Evolutionary conservation across 1,140 invertebrate genomes (phyloP), one percentile per base, ranked within the genome.

Genomic region (Zaprionus africanus): DNA sequence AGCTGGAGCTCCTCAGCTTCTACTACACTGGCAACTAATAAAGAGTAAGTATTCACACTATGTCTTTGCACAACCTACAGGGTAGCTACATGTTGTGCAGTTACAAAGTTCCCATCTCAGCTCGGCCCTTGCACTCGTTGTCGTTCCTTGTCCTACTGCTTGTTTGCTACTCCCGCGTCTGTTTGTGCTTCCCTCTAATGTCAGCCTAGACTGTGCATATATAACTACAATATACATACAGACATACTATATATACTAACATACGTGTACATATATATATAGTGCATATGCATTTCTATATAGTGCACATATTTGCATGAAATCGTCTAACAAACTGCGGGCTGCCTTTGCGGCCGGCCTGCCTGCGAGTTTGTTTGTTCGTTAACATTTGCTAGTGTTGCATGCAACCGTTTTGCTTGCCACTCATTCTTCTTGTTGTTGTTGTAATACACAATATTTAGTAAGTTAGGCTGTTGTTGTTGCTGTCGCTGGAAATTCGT

Each of bases 351-450:
- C 17, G 26, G 46, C 56, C 73, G 73, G 75, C 70, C 76, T 87
- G 31, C 36, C n/a, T 43, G 41, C 69, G 78, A 78, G 64, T 81
- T 84, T 87, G 84, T 87, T 88, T 88, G 84, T 87, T 87, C 85
- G 84, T 84, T 83, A 88, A 81, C 85, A 81, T 88, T 83, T 28
- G 57, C 66, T 73, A 26, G 53, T 64, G 63, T 58, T 70, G 71
- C 58, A 74, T 86, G 85, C 46, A 51, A 51, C 46, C 46, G 59
- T 61, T 85, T 73, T 84, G 84, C 83, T 84, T 88, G 84, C 84
- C 78, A 73, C 74, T 24, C 69, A 41, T 61, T 65, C 53, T 58
- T 54, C 51, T 51, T 58, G 41, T 67, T 82, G 63, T 63, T 58
- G 56, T 62, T 82, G 76, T 60, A 53, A 54, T 57, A 74, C 70